Evolutionary conservation across 2,797 vertebrate species (phyloP).

Genomic region (Hybognathus amarus): DNA sequence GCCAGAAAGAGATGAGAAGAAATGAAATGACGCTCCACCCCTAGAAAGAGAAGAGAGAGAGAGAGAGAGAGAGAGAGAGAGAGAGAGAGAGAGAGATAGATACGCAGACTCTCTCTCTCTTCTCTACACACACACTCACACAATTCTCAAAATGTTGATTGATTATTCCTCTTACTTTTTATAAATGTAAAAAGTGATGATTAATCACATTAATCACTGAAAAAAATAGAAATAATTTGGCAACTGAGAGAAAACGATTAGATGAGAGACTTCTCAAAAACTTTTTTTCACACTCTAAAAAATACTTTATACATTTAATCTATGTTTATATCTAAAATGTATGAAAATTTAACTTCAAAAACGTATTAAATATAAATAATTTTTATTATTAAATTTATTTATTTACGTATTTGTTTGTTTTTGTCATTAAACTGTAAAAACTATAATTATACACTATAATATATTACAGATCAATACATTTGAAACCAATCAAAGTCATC

Average conservation of each 20-base stretch:
- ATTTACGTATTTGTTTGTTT: background rate
- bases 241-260: background rate
- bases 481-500: background rate
- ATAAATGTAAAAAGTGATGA: no score
- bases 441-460: background rate
- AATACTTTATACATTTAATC: background rate
- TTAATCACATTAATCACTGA: no score
- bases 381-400: background rate
- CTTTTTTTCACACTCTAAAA: background rate
- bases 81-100: background rate
- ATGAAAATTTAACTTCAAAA: background rate
- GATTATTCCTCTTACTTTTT: no score
- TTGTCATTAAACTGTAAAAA: background rate
- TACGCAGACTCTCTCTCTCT: background rate
- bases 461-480: background rate
- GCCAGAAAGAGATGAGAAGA: constrained; percentile 5
- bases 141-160: no score
- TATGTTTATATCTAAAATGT: background rate
- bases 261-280: background rate
- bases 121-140: background rate
- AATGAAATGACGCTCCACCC: constrained; percentile 24
- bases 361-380: background rate
- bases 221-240: no score
- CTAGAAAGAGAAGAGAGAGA: background rate
- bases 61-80: background rate